A percentile compares a stretch with the other conserved stretches of the same genome.
Evolutionary conservation across 1,140 invertebrate genomes (phyloP).

Genomic region (Leptinotarsa lineolata): DNA sequence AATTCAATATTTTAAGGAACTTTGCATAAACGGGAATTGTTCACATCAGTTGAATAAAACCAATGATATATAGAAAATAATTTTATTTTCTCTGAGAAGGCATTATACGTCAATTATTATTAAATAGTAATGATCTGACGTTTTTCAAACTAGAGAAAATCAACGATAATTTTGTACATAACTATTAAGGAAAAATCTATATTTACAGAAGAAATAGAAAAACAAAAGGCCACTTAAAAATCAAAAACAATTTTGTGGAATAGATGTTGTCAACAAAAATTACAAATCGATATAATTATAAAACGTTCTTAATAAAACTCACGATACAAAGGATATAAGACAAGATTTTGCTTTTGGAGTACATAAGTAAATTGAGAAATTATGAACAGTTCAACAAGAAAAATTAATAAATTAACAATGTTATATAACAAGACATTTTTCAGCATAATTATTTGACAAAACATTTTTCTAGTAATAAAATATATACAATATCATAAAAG

Average conservation of each 20-base stretch:
- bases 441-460: constrained; percentile 31
- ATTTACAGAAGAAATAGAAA: constrained; percentile 37
- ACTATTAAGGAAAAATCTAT: constrained; percentile 34
- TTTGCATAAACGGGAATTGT: no score
- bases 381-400: constrained; percentile 28
- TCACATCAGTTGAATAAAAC: constrained; percentile 15
- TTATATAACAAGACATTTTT: constrained; percentile 32
- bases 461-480: constrained; percentile 34
- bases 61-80: constrained; percentile 45
- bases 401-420: constrained; percentile 37
- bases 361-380: constrained; percentile 15
- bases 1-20: no score
- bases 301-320: constrained; percentile 13
- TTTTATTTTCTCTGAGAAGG: constrained; percentile 45
- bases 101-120: constrained; percentile 38
- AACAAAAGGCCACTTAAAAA: constrained; percentile 35
- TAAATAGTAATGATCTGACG: constrained; percentile 36
- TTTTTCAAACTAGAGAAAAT: constrained; percentile 39
- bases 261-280: constrained; percentile 22
- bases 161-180: constrained; percentile 43
- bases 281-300: constrained; percentile 12
- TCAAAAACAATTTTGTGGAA: constrained; percentile 30
- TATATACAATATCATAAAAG: constrained; percentile 34
- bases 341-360: constrained; percentile 10
- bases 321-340: constrained; percentile 13